phyloP scores from a whole-genome alignment of 2,888 invertebrate species.

The Litoditis marina region DNA sequence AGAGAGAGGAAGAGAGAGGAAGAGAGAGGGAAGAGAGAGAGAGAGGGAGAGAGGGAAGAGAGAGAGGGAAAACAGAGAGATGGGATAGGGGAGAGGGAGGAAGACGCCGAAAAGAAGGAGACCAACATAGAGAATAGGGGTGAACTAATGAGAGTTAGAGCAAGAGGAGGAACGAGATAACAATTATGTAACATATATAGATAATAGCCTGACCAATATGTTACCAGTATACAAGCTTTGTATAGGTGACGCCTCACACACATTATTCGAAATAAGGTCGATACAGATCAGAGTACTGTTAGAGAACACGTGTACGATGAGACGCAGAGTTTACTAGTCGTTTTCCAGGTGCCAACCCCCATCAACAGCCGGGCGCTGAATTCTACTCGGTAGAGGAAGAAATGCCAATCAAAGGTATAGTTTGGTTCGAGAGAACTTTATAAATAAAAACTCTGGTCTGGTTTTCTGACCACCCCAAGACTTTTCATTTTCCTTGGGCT shows the following conservation, averaged over 20 bases:
- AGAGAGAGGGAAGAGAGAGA: not conserved
- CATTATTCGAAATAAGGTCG: no score
- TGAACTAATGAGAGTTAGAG: no score
- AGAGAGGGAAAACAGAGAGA: not conserved
- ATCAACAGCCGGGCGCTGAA: constrained; percentile 69
- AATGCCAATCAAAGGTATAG: constrained; percentile 75
- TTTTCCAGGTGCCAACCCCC: constrained; percentile 84
- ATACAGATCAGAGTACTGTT: not conserved
- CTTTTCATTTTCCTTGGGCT: no score
- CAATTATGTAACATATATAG: no score
- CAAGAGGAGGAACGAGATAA: no score
- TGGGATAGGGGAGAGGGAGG: not conserved
- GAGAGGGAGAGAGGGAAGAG: not conserved
- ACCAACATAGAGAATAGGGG: not conserved
- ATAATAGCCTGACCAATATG: no score
- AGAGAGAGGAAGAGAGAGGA: not conserved
- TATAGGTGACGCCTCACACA: no score
- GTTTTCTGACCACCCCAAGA: no score
- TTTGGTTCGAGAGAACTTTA: no score
- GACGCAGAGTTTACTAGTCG: no score
- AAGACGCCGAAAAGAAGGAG: not conserved
- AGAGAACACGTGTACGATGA: not conserved
- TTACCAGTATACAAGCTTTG: no score
- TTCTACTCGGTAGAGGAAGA: constrained; percentile 62
- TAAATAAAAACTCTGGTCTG: no score